phyloP scores from a whole-genome alignment of 2,888 invertebrate genomes.

The Agriopis aurantiaria region DNA sequence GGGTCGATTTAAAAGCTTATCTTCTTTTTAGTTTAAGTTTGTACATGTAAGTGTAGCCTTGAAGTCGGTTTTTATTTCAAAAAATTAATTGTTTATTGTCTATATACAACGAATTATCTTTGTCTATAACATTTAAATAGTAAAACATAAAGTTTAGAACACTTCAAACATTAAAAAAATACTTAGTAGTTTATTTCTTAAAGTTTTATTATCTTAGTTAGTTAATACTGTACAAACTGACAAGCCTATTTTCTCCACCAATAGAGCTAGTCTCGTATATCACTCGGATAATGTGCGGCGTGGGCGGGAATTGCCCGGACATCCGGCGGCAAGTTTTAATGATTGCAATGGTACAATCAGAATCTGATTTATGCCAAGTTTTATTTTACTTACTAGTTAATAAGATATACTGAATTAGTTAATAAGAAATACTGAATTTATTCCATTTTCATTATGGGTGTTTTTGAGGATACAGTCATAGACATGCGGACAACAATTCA shows the following conservation, averaged over 20 bases:
- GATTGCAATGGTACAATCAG: slow-evolving; percentile 32
- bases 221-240: neutral
- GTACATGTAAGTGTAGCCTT: too few species aligned
- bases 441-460: neutral
- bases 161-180: too few species aligned
- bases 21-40: too few species aligned
- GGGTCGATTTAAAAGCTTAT: too few species aligned
- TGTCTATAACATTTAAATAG: too few species aligned
- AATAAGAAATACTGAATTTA: neutral
- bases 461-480: neutral
- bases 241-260: slow-evolving; percentile 12
- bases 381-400: neutral
- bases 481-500: too few species aligned
- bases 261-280: slow-evolving; percentile 15
- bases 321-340: slow-evolving; percentile 43
- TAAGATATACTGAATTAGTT: neutral
- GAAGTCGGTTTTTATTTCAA: too few species aligned
- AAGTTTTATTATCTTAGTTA: too few species aligned
- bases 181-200: too few species aligned
- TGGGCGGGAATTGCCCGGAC: slow-evolving; percentile 37
- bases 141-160: too few species aligned
- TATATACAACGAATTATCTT: too few species aligned
- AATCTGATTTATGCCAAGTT: slow-evolving; percentile 29
- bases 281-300: slow-evolving; percentile 23
- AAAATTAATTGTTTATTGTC: too few species aligned